Evolutionary conservation across 2,113 vertebrate species (phyloP), one percentile per base, ranked within the genome.

Genomic region (Nycticorax nycticorax): DNA sequence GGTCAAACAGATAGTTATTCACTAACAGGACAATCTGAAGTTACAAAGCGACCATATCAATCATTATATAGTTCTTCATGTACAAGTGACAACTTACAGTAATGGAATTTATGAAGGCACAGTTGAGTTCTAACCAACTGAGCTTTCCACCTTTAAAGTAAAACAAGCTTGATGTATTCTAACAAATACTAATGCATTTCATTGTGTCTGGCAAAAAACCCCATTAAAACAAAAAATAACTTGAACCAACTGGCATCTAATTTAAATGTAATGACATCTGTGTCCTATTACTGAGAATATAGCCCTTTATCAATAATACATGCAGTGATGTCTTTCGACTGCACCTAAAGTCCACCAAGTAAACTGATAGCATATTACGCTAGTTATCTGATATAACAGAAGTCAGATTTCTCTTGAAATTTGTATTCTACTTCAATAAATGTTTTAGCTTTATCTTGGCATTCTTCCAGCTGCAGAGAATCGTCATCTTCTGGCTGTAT

Each of bases 391-490:
- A 88, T 66, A 52, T 1, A 74, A 75, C 10, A 95, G 55, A 94
- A 92, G 95, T 75, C 77, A 94, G 18, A 50, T 43, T 85, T 26
- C 88, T 85, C 67, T n/a, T 85, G 63, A 78, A 39, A 87, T 24
- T 21, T 53, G n/a, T 75, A 55, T 79, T 52, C 45, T 26, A 1
- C 59, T 83, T 41, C 91, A 63, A 80, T 7, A 77, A 79, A 88
- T 27, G 74, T 32, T 88, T 82, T 23, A 57, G 30, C 30, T 90
- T 59, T 33, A 28, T 8, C 59, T 23, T 89, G 96, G 95, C 50
- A 2, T 48, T 82, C 56, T 78, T 84, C 72, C 92, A 97, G 92
- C 62, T 79, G 80, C 76, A 95, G 68, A 88, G 74, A 94, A 85
- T 20, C 10, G 9, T 71, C 45, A 67, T 69, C 47, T 87, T 83